Percentiles rank a stretch among this genome's conserved stretches.
Conservation (phyloP, 2,888 invertebrate genomes). For the Eulithis testata region DNA sequence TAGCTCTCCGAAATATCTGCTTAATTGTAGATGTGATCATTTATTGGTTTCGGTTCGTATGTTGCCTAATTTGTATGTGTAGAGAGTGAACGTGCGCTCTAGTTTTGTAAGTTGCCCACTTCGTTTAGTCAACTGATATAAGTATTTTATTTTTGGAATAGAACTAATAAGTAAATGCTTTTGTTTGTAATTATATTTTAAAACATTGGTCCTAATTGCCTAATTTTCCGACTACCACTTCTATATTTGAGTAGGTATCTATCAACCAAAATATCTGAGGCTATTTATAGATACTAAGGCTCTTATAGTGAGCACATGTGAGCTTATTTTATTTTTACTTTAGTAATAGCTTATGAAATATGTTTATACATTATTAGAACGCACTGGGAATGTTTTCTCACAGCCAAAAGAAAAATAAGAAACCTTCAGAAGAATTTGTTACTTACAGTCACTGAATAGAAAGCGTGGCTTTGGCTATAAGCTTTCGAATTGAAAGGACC, state of each 20-base stretch:
- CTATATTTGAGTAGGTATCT: too few species aligned
- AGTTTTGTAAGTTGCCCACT: background rate
- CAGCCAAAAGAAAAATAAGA: constrained; percentile 16
- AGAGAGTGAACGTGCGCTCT: background rate
- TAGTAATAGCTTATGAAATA: background rate
- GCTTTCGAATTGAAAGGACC: constrained; percentile 30
- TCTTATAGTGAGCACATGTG: too few species aligned
- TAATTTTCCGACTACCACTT: too few species aligned
- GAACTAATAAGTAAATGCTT: too few species aligned
- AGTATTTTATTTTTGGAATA: too few species aligned
- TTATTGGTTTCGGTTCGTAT: constrained; percentile 24
- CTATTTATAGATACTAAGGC: too few species aligned
- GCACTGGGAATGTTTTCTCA: background rate
- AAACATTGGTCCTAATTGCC: too few species aligned
- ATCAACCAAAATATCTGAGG: too few species aligned
- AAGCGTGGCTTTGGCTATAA: constrained; percentile 32
- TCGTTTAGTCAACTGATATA: too few species aligned
- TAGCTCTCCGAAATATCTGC: constrained; percentile 44
- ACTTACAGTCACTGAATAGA: constrained; percentile 29
- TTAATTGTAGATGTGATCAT: constrained; percentile 30
- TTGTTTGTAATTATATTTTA: too few species aligned
- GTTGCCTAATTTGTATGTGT: constrained; percentile 12
- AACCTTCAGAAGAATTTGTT: constrained; percentile 31
- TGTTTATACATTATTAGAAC: background rate
- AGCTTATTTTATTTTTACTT: too few species aligned